Evolutionary conservation across 2,113 vertebrate species (phyloP), one percentile per base, ranked within the genome.

Genomic region (Albula goreensis): DNA sequence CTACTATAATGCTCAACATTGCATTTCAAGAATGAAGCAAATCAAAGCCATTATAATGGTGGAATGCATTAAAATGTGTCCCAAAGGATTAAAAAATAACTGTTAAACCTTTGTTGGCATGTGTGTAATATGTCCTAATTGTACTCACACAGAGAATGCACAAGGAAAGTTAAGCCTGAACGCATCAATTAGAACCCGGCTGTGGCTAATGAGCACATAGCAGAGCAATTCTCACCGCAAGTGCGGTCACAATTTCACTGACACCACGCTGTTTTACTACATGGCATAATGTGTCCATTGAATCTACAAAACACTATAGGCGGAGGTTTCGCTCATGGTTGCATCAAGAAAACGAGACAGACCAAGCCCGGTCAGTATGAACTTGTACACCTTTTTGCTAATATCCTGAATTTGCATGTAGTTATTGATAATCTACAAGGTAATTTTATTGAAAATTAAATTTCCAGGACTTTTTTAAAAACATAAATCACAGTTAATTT

Each of bases 261-360:
- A 85, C 74, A 78, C 74, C 83, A 85, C 52, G 31, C 83, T 85
- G 83, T 84, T 84, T 84, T 84, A 84, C 66, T 25, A 31, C 70
- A 22, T 9, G 25, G 74, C 52, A 56, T 85, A 78, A 85, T 79
- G 52, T 50, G 83, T 11, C 3, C 83, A 50, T 85, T 74, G 70
- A 85, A 78, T 78, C 83, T 52, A 48, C 52, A 78, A 78, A 85
- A 85, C 51, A 51, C 83, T 70, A 48, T 25, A 31, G 48, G 60
- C 60, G 83, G 83, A 50, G 63, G 63, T n/a, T 3, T n/a, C 22
- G 22, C 74, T 84, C 74, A 84, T 15, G 63, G 50, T 78, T 70
- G 22, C 22, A 74, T 74, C 70, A 31, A 74, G 70, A 10, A 19
- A 22, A 74, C n/a, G 5, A 31, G 50, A 53, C 80, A 1, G 7